Conservation (phyloP, 2,888 invertebrate genomes). For the Synergus gifuensis region DNA sequence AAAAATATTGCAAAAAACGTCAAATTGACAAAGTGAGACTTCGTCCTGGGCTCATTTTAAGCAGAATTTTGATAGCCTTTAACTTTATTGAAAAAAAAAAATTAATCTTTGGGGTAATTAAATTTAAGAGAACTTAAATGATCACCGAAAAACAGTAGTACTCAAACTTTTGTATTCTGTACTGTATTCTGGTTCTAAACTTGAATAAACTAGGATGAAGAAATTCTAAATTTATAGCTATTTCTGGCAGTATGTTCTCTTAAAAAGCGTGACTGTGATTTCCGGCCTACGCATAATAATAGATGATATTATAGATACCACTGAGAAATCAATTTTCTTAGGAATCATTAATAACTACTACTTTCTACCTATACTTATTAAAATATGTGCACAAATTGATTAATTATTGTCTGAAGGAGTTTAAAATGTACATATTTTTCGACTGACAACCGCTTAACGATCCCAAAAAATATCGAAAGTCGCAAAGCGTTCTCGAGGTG, state of each 20-base stretch:
- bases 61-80: too few relatives aligned
- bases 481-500: slow-evolving; percentile 42
- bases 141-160: too few relatives aligned
- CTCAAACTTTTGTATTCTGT: too few relatives aligned
- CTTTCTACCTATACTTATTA: slow-evolving; percentile 9
- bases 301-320: slow-evolving; percentile 8
- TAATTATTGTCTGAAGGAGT: not conserved
- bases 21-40: too few relatives aligned
- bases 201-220: not conserved
- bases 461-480: not conserved
- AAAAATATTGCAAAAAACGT: too few relatives aligned
- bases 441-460: not conserved
- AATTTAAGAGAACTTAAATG: too few relatives aligned
- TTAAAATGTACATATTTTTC: slow-evolving; percentile 10
- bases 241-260: not conserved
- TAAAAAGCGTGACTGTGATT: slow-evolving; percentile 23
- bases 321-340: slow-evolving; percentile 22
- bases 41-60: too few relatives aligned
- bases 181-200: not conserved
- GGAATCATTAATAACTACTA: slow-evolving; percentile 6
- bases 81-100: too few relatives aligned
- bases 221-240: not conserved
- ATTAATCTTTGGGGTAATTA: too few relatives aligned
- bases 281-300: not conserved
- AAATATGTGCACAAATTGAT: slow-evolving; percentile 16